Evolutionary conservation across 2,888 invertebrate genomes (phyloP), one percentile per base, ranked within the genome.

Genomic region (Hololepta plana): DNA sequence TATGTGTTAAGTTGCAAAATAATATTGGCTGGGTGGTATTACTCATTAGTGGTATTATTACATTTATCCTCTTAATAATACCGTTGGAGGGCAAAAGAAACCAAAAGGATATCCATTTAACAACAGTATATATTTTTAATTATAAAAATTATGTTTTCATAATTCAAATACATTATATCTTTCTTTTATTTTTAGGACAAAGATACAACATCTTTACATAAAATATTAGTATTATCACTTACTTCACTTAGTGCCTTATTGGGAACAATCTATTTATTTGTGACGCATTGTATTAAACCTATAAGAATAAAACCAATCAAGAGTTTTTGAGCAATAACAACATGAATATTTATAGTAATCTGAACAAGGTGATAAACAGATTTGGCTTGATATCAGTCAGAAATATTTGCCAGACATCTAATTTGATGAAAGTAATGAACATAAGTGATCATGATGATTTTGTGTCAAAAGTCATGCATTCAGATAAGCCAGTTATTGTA

Each of bases 401-500:
- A 15, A 29, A 34, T 15, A 31, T 46, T 24, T 41, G 40, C 4
- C 34, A 30, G 25, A 35, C 44, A 5, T 20, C 32, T 8, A 29
- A 29, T 27, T 34, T 46, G 32, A 40, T 44, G 16, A 58, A 47
- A 41, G 46, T 62, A 44, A 53, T 54, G 15, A 41, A 43, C 21
- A 73, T 81, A 38, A 72, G 69, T 43, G 73, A 72, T 51, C 74
- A 79, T 45, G 72, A 70, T 32, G 80, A 80, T 38, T 81, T 81
- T 50, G 64, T 79, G 34, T 64, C 66, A 38, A 81, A 79, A 62
- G 81, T 84, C 26, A 77, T 85, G 68, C 79, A 82, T 49, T 81
- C 76, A 39, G 66, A 70, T 17, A 72, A 73, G 42, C 79, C 84
- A 15, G 84, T 85, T n/a, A 80, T 85, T 49, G 82, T 85, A 1